Evolutionary conservation across 1,140 invertebrate species (phyloP).

Genomic region (Drosophila equinoxialis): DNA sequence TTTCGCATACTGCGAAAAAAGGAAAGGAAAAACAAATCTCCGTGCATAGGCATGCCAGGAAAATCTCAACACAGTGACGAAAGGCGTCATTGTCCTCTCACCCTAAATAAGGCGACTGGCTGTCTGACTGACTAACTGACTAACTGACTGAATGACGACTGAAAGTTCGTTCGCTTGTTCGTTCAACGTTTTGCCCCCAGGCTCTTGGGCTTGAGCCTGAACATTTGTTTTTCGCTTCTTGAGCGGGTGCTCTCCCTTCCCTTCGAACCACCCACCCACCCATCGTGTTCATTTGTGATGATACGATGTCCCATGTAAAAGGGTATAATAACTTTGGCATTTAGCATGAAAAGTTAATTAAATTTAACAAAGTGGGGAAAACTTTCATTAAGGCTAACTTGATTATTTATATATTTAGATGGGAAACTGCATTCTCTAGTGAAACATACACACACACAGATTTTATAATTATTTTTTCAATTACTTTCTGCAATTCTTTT

Average conservation of each 20-base stretch:
- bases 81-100: slow-evolving; percentile 69
- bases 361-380: not conserved
- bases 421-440: too few species aligned
- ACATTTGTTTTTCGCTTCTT: slow-evolving; percentile 1
- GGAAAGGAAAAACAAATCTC: not conserved
- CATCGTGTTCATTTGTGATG: not conserved
- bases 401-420: too few species aligned
- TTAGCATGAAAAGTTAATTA: slow-evolving; percentile 1
- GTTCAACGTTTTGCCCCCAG: slow-evolving; percentile 7
- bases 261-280: too few species aligned
- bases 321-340: slow-evolving; percentile 7
- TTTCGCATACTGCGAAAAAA: slow-evolving; percentile 13
- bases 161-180: slow-evolving; percentile 32
- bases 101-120: not conserved
- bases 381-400: too few species aligned
- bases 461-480: too few species aligned
- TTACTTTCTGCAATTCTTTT: too few species aligned
- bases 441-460: too few species aligned
- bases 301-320: not conserved
- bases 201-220: slow-evolving; percentile 35
- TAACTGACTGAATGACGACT: slow-evolving; percentile 46
- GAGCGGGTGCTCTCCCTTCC: too few species aligned
- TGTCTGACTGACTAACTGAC: slow-evolving; percentile 47
- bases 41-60: slow-evolving; percentile 44
- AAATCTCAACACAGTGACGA: slow-evolving; percentile 66